Evolutionary conservation across 1,140 invertebrate genomes (phyloP), one percentile per base, ranked within the genome.

Genomic region (Cydia fagiglandana): DNA sequence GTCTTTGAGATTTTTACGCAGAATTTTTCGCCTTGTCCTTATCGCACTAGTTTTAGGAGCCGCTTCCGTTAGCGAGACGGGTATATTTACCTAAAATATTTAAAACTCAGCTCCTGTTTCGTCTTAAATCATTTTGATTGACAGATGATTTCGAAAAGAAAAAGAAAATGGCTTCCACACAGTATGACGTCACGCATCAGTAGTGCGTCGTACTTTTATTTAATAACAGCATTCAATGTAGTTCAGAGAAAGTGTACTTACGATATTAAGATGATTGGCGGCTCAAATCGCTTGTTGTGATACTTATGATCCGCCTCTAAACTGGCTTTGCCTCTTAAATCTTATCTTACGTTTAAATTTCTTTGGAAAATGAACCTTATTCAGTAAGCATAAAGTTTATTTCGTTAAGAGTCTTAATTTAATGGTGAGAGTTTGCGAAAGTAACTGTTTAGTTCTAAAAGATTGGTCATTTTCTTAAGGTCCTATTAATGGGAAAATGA

Each of bases 201-300:
- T 17, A 61, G 56, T 24, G 20, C 20, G 6, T 6, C 2, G 56
- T 61, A 61, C 17, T 61, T 68, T 70, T 38, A 70, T 70, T 70
- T 70, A 70, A 70, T 38, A 38, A 38, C 66, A 38, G 66, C 66
- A n/a, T 70, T 34, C 66, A 41, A 70, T 70, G 66, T 70, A 41
- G 66, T 24, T 1, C 66, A 70, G 66, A 70, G 66, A 70, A 70
- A 70, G 66, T 70, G 28, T 20, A 70, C 66, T 70, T 70, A 70
- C 66, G 34, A 7, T 24, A 41, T 70, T 41, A 66, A 41, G 17
- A 61, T 61, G 56, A 61, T 61, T 61, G 56, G 30, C 66, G 66
- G 38, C 10, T 34, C 66, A 38, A 38, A 70, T 70, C 7, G 66
- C 34, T n/a, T 70, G 66, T 70, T 70, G 66, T 70, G 66, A 17